Evolutionary conservation across 2,888 invertebrate genomes (phyloP), one percentile per base, ranked within the genome.

Genomic region (Folsomia manolachei): DNA sequence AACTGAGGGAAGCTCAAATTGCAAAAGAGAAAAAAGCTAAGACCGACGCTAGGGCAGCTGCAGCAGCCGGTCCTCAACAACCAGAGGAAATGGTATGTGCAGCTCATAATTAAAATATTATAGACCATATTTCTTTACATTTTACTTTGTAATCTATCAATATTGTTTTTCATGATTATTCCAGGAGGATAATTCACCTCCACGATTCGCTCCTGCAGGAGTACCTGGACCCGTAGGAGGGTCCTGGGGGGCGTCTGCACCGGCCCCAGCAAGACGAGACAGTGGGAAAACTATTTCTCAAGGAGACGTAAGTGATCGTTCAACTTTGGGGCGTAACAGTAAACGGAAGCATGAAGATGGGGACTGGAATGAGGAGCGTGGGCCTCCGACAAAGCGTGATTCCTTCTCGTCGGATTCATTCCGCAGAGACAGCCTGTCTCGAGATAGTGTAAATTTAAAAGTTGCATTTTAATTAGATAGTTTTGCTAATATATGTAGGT

Each of bases 1-100:
- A 53, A n/a, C 53, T 77, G 23, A 61, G 39, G 1, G 69, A 70
- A 26, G 39, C 65, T 14, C 23, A 56, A 56, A 56, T 56, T 56
- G 56, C 56, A 19, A 56, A 56, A n/a, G 56, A 4, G 14, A 14
- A 4, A 14, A 39, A 39, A 39, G 39, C 39, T 39, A 39, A 39
- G 14, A 21, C 23, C 21, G 52, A 7, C 21, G 1, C 56, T 23
- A 67, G 23, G 9, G 21, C 51, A 23, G 51, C 7, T 9, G 7
- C 65, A n/a, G 27, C 26, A 2, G n/a, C 63, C 4, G 39, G 39
- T 39, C 14, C 39, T n/a, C n/a, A n/a, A n/a, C n/a, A n/a, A n/a
- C n/a, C n/a, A n/a, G n/a, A n/a, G n/a, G n/a, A n/a, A n/a, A n/a
- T n/a, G n/a, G n/a, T n/a, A n/a, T n/a, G n/a, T n/a, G n/a, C n/a